Conservation (phyloP, 1,140 invertebrate genomes). For the Goniozus legneri region DNA sequence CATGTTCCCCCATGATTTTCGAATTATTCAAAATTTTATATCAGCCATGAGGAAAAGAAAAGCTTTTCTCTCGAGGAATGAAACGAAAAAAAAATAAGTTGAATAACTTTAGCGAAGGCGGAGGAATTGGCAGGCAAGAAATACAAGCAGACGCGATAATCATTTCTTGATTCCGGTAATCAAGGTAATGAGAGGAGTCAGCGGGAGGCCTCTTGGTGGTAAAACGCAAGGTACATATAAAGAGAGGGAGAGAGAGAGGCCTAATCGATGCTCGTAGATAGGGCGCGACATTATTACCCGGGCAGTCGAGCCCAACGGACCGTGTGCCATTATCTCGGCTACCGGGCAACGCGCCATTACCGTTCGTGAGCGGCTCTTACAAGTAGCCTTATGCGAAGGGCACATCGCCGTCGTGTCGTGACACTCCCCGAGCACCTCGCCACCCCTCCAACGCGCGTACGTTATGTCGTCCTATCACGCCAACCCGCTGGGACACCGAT, state of each 20-base stretch:
- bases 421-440: conserved; percentile 10
- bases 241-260: too few relatives aligned
- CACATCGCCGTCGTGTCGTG: too few relatives aligned
- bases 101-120: too few relatives aligned
- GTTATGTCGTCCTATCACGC: conserved; percentile 45
- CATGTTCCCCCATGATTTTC: too few relatives aligned
- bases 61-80: too few relatives aligned
- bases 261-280: conserved; percentile 46
- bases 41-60: too few relatives aligned
- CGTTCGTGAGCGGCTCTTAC: too few relatives aligned
- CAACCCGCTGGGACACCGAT: conserved; percentile 20
- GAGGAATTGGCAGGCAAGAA: too few relatives aligned
- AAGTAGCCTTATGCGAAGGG: too few relatives aligned
- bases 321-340: conserved; percentile 42
- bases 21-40: too few relatives aligned
- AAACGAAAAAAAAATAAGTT: too few relatives aligned
- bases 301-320: conserved; percentile 28
- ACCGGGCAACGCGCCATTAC: too few relatives aligned
- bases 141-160: conserved; percentile 28
- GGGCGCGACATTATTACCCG: conserved; percentile 42
- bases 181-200: conserved; percentile 34
- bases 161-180: conserved; percentile 38
- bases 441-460: conserved; percentile 37
- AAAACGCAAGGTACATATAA: conserved; percentile 41
- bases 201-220: conserved; percentile 23